Conservation (phyloP, 2,888 invertebrate genomes). For the Diploptera punctata region DNA sequence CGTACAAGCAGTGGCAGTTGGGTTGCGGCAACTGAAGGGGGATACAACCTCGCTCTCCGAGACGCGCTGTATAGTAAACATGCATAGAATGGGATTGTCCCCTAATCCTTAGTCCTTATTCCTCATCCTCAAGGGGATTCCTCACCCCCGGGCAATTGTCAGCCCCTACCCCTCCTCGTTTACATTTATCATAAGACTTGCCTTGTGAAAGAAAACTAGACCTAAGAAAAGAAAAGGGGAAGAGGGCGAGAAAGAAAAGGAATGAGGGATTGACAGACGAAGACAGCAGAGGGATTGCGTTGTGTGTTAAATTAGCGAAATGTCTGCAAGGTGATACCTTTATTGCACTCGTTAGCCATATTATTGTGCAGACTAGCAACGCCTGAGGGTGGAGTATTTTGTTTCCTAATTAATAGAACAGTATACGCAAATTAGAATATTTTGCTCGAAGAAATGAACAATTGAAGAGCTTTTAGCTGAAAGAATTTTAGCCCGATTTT, state of each 20-base stretch:
- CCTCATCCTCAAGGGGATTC: not conserved
- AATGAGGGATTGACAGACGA: slow-evolving; percentile 19
- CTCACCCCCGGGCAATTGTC: slow-evolving; percentile 18
- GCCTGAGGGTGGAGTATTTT: too few species aligned
- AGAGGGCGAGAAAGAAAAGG: not conserved
- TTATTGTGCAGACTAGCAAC: too few species aligned
- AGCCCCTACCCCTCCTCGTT: slow-evolving; percentile 15
- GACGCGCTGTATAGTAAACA: slow-evolving; percentile 10
- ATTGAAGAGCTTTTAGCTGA: too few species aligned
- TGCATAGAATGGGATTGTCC: slow-evolving; percentile 14
- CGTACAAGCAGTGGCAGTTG: slow-evolving; percentile 2
- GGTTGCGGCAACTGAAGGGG: not conserved
- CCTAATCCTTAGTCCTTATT: slow-evolving; percentile 4
- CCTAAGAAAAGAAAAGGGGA: slow-evolving; percentile 10
- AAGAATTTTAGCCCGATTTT: too few species aligned
- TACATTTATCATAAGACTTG: slow-evolving; percentile 34
- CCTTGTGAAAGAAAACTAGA: slow-evolving; percentile 31
- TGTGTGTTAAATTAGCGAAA: not conserved
- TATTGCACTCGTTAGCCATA: too few species aligned
- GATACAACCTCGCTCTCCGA: not conserved
- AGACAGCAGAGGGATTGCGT: not conserved
- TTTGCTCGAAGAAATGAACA: too few species aligned
- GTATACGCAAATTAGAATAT: too few species aligned
- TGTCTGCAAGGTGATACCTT: not conserved
- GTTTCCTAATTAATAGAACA: too few species aligned